A percentile compares a stretch with the other conserved stretches of the same genome.
These are phyloP conservation scores for Lineus longissimus DNA, from an alignment of 1,140 invertebrate species.

Conservation along the genomic window DNA sequence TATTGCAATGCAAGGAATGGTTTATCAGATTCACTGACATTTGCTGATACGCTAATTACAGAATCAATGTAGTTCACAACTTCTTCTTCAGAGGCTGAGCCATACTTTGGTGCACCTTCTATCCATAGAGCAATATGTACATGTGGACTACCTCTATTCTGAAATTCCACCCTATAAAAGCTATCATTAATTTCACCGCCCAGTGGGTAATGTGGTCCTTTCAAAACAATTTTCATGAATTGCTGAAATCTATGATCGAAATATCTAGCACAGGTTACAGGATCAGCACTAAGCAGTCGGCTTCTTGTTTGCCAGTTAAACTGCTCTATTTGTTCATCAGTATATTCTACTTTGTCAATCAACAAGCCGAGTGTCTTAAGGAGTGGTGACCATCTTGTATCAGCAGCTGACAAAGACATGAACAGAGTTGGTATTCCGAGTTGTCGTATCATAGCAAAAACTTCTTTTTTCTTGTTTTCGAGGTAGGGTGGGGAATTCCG, in stretches of 20 bases:
- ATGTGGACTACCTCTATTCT: too few relatives aligned
- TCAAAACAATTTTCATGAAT: too few relatives aligned
- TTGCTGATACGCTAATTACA: too few relatives aligned
- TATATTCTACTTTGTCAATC: background rate
- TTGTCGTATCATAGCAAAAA: conserved; percentile 28
- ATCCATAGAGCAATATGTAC: background rate
- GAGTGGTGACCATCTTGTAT: background rate
- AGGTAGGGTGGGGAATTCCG: conserved; percentile 25
- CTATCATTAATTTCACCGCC: background rate
- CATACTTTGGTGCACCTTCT: too few relatives aligned
- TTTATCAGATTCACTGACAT: too few relatives aligned
- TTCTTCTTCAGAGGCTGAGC: too few relatives aligned
- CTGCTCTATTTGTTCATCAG: background rate
- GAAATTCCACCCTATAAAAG: background rate
- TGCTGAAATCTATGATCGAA: background rate
- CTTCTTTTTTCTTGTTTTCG: conserved; percentile 19
- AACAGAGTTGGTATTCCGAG: conserved; percentile 13
- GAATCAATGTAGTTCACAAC: too few relatives aligned
- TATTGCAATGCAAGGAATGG: too few relatives aligned
- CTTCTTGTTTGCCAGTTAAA: background rate
- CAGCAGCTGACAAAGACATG: too few relatives aligned
- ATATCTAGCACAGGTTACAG: background rate
- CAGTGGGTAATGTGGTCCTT: background rate
- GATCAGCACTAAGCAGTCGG: background rate
- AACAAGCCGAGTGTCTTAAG: background rate